These are phyloP conservation scores for Caenorhabditis auriculariae DNA, from an alignment of 2,888 invertebrate genomes.

Conservation along the genomic window DNA sequence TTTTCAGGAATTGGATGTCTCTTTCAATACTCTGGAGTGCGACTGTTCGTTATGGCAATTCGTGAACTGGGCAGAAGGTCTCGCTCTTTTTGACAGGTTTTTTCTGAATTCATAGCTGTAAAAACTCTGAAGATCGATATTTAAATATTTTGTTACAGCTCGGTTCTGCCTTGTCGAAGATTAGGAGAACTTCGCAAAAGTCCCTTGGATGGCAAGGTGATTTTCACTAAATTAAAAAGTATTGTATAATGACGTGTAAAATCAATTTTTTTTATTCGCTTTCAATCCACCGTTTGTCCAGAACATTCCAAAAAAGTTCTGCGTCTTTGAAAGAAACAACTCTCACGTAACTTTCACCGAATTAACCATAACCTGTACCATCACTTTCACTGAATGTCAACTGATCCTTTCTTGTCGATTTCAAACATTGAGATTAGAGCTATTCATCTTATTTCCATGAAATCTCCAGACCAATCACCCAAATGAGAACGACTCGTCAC, in stretches of 20 bases:
- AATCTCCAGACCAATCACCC: no score
- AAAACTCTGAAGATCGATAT: background rate
- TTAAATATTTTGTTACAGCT: constrained; percentile 17
- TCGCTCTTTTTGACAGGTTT: constrained; percentile 20
- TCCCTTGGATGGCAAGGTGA: constrained; percentile 21
- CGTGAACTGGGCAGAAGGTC: constrained; percentile 34
- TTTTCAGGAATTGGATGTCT: constrained; percentile 51
- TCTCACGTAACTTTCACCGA: no score
- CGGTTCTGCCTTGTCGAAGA: constrained; percentile 23
- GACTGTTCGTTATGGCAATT: constrained; percentile 51
- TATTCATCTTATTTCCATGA: no score
- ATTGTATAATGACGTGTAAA: background rate
- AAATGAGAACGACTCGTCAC: no score
- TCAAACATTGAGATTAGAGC: no score
- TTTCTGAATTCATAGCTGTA: background rate
- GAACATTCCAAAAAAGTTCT: no score
- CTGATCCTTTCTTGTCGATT: no score
- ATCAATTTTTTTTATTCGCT: background rate
- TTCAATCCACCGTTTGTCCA: background rate
- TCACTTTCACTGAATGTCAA: no score
- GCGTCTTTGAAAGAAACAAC: no score
- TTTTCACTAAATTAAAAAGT: no score
- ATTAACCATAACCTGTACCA: no score
- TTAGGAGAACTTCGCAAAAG: constrained; percentile 32
- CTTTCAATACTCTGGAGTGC: constrained; percentile 54